Evolutionary conservation across 2,113 vertebrate species (phyloP), one percentile per base, ranked within the genome.

Genomic region (Anhinga rufa): DNA sequence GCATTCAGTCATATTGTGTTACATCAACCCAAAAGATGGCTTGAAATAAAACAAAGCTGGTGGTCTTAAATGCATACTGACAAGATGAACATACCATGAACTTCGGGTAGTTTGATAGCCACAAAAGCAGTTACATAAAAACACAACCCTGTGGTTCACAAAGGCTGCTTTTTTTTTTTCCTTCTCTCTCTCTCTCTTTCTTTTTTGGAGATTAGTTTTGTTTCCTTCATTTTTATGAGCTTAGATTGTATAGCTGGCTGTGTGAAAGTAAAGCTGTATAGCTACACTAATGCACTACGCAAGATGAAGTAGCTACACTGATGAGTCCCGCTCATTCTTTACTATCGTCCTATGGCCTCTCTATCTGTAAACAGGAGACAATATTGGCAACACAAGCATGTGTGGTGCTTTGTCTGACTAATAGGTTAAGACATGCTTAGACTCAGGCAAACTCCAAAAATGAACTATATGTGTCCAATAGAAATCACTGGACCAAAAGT

Each of bases 41-140:
- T 95, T 75, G 65, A 93, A 93, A 95, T 48, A 86, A 93, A 96
- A 90, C 93, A 66, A 92, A 95, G 91, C 74, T 34, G 64, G 96
- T 77, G 91, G 91, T 85, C 93, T 92, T 92, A 77, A 93, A 85
- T 40, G 54, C 36, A 46, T 84, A 93, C 77, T 64, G 92, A 88
- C 94, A 69, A 38, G 65, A 84, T 60, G 80, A 92, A 90, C 61
- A 93, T 20, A 82, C 22, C 58, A 68, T 10, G 49, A 93, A 77
- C 92, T 86, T 65, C 0, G 69, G 51, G 78, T 95, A 95, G 69
- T 76, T 72, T 76, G 52, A 78, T 55, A 82, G 80, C 55, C 88
- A 88, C 65, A 94, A 93, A 93, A 92, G 62, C 42, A 54, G 29
- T 70, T 88, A 86, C 61, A 77, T 60, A 85, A 78, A 96, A 82